Percentiles rank a stretch among this genome's conserved stretches.
These are phyloP conservation scores for Oxytorus armatus DNA, from an alignment of 2,888 invertebrate species.

Conservation along the genomic window DNA sequence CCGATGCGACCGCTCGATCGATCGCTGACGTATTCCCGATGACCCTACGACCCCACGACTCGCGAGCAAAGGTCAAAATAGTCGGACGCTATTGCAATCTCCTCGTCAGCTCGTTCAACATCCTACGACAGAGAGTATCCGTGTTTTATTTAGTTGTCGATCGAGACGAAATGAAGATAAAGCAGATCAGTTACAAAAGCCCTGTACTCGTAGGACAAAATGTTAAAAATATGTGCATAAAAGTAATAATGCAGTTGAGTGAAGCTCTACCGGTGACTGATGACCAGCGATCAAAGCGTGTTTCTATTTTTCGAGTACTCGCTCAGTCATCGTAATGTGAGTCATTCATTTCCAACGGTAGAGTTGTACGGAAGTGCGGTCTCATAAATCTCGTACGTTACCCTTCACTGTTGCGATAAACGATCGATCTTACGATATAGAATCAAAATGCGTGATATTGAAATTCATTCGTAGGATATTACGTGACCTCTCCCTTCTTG, in stretches of 20 bases:
- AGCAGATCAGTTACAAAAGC: slow-evolving; percentile 20
- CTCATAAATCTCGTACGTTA: slow-evolving; percentile 42
- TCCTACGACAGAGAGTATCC: background rate
- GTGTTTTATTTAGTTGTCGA: background rate
- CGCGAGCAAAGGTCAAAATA: slow-evolving; percentile 38
- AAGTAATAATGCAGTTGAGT: slow-evolving; percentile 16
- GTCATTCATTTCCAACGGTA: slow-evolving; percentile 30
- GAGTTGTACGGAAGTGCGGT: slow-evolving; percentile 12
- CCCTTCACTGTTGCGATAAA: slow-evolving; percentile 22
- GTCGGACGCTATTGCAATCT: slow-evolving; percentile 6
- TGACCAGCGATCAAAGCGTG: slow-evolving; percentile 26
- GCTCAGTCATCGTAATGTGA: slow-evolving; percentile 51
- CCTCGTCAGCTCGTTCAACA: background rate
- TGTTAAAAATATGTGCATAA: background rate
- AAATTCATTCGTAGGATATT: slow-evolving; percentile 43
- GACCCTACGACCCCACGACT: slow-evolving; percentile 51
- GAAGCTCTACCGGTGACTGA: slow-evolving; percentile 18
- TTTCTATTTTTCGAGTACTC: slow-evolving; percentile 21
- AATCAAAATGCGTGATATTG: slow-evolving; percentile 53
- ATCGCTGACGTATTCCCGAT: slow-evolving; percentile 56
- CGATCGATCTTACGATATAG: slow-evolving; percentile 40
- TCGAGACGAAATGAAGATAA: background rate
- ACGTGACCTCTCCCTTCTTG: slow-evolving; percentile 2
- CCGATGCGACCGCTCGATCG: slow-evolving; percentile 50
- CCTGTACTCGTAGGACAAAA: background rate